Evolutionary conservation across 2,113 vertebrate species (phyloP), one percentile per base, ranked within the genome.

Genomic region (Narcine bancroftii): DNA sequence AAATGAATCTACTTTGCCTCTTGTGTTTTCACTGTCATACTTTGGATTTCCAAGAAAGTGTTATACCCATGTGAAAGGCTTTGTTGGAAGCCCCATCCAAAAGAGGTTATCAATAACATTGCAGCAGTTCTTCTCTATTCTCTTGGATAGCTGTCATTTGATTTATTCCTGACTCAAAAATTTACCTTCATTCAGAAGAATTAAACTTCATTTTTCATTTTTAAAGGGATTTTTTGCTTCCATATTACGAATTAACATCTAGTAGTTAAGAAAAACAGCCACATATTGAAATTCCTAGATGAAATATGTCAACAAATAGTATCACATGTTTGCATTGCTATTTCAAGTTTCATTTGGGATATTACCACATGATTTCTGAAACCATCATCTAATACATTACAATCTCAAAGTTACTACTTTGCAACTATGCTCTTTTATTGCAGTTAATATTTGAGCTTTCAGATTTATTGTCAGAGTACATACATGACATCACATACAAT

Each of bases 391-490:
- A 29, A 56, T 33, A 85, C n/a, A 56, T 56, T 56, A 24, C 39
- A 24, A 89, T 89, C 85, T 89, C 39, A 89, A 89, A 3, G 2
- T 36, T 89, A 39, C 56, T 42, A 42, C 36, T 63, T 65, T 89
- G 7, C n/a, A 65, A 26, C 13, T 33, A 11, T 11, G 47, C 13
- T 29, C 56, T 83, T 33, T 50, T 53, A 83, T 83, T 83, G 50
- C 79, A 83, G 47, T 56, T 83, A 83, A n/a, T 83, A 83, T 56
- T 83, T 83, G n/a, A n/a, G n/a, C n/a, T n/a, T n/a, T n/a, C n/a
- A n/a, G n/a, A n/a, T n/a, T n/a, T n/a, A n/a, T n/a, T n/a, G n/a
- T n/a, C n/a, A n/a, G n/a, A n/a, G n/a, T n/a, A n/a, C n/a, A n/a
- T n/a, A n/a, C n/a, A n/a, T n/a, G n/a, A n/a, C n/a, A n/a, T n/a